A percentile compares a stretch with the other conserved stretches of the same genome.
phyloP scores from a whole-genome alignment of 2,113 vertebrate species.

The Thunnus thynnus region DNA sequence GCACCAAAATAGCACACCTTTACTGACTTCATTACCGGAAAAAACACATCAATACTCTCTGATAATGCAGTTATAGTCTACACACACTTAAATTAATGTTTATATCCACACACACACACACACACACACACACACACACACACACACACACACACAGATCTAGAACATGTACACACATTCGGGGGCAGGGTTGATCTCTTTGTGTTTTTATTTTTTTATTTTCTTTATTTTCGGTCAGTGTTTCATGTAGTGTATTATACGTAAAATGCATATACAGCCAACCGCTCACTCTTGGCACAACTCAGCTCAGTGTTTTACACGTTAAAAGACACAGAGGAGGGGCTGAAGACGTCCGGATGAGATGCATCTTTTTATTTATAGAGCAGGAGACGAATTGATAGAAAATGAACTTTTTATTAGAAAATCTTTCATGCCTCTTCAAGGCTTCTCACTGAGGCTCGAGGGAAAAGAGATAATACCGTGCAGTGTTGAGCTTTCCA shows the following conservation, averaged over 20 bases:
- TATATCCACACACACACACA: slow-evolving; percentile 46
- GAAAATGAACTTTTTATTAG: slow-evolving; percentile 60
- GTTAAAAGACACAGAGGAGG: not conserved
- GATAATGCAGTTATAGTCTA: slow-evolving; percentile 45
- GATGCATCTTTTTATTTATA: slow-evolving; percentile 64
- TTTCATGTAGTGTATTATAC: slow-evolving; percentile 72
- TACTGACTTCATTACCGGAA: slow-evolving; percentile 53
- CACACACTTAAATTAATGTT: slow-evolving; percentile 51
- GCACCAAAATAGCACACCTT: slow-evolving; percentile 66
- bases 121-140: slow-evolving; percentile 36
- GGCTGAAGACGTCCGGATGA: slow-evolving; percentile 13
- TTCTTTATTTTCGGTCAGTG: slow-evolving; percentile 61
- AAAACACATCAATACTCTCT: slow-evolving; percentile 1
- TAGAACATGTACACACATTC: slow-evolving; percentile 72
- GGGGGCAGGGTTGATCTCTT: slow-evolving; percentile 81
- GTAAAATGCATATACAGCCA: slow-evolving; percentile 53
- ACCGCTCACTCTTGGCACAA: slow-evolving; percentile 58
- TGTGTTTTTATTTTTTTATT: slow-evolving; percentile 59
- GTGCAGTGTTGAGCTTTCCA: slow-evolving; percentile 61
- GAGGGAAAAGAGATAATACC: slow-evolving; percentile 47
- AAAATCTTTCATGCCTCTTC: slow-evolving; percentile 45
- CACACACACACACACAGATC: slow-evolving; percentile 46
- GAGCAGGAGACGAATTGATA: slow-evolving; percentile 48
- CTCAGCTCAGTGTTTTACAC: slow-evolving; percentile 56
- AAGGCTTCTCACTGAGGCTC: slow-evolving; percentile 44